A percentile compares a stretch with the other conserved stretches of the same genome.
phyloP scores from a whole-genome alignment of 2,888 invertebrate genomes.

The Sussaba pulchella region DNA sequence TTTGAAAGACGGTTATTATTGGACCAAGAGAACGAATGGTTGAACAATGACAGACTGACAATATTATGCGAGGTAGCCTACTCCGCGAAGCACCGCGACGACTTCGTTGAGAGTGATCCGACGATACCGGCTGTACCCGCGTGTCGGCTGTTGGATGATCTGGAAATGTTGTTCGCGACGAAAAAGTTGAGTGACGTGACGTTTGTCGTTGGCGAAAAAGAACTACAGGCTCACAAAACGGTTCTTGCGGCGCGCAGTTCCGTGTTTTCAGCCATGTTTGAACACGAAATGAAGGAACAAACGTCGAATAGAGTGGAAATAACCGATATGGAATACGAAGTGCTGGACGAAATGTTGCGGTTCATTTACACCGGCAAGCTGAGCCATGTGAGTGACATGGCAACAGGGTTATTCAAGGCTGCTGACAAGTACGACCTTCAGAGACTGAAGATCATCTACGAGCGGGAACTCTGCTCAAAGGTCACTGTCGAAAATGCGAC shows the following conservation, averaged over 20 bases:
- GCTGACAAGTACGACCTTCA: too few species aligned
- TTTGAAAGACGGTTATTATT: too few species aligned
- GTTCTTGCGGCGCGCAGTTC: background rate
- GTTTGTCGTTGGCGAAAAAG: background rate
- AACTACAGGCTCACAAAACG: background rate
- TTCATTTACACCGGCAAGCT: background rate
- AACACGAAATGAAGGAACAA: background rate
- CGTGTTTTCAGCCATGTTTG: background rate
- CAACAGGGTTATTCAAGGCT: too few species aligned
- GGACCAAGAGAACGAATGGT: too few species aligned
- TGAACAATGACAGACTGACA: too few species aligned
- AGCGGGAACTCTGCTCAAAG: too few species aligned
- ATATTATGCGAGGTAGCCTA: too few species aligned
- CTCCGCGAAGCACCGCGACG: too few species aligned
- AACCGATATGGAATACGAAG: background rate
- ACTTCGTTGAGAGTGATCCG: too few species aligned
- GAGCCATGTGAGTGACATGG: background rate
- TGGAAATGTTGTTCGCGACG: background rate
- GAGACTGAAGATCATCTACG: too few species aligned
- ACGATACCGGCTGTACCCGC: too few species aligned
- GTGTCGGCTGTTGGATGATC: background rate
- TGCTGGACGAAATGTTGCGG: background rate
- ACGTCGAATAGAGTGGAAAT: background rate
- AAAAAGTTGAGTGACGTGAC: background rate
- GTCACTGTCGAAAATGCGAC: too few species aligned